A percentile compares a stretch with the other conserved stretches of the same genome.
These are phyloP conservation scores for Drosophila orena DNA, from an alignment of 1,140 invertebrate species.

Conservation along the genomic window DNA sequence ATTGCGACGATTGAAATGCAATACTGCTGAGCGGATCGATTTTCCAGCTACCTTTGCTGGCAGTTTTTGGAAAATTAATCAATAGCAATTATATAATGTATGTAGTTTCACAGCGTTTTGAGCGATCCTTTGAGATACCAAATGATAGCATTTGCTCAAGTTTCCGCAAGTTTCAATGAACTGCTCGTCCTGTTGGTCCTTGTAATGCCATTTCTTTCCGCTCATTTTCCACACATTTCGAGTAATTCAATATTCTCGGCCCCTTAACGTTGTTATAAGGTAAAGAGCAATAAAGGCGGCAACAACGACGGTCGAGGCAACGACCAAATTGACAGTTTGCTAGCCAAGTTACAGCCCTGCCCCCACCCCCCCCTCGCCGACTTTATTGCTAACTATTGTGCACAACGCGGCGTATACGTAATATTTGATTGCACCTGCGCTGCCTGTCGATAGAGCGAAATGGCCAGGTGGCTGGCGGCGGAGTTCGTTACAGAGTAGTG, in stretches of 20 bases:
- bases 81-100: no score
- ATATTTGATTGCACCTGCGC: constrained; percentile 77
- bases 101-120: no score
- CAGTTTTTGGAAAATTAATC: neutral
- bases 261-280: constrained; percentile 52
- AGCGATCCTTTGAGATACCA: neutral
- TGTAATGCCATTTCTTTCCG: constrained; percentile 37
- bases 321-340: constrained; percentile 77
- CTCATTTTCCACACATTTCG: constrained; percentile 50
- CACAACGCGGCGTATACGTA: constrained; percentile 67
- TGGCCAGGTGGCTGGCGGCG: constrained; percentile 9
- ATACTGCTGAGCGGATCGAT: no score
- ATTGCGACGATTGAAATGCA: neutral
- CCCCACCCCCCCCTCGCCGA: constrained; percentile 12
- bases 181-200: neutral
- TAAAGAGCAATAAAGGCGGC: constrained; percentile 45
- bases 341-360: constrained; percentile 41
- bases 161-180: constrained; percentile 25
- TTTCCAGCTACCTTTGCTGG: neutral
- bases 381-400: constrained; percentile 55
- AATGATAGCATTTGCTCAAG: constrained; percentile 29
- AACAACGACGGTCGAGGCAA: constrained; percentile 40
- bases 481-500: no score
- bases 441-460: constrained; percentile 60
- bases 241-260: constrained; percentile 48